Conservation (phyloP, 2,888 invertebrate genomes). For the Drosophila seclusa region DNA sequence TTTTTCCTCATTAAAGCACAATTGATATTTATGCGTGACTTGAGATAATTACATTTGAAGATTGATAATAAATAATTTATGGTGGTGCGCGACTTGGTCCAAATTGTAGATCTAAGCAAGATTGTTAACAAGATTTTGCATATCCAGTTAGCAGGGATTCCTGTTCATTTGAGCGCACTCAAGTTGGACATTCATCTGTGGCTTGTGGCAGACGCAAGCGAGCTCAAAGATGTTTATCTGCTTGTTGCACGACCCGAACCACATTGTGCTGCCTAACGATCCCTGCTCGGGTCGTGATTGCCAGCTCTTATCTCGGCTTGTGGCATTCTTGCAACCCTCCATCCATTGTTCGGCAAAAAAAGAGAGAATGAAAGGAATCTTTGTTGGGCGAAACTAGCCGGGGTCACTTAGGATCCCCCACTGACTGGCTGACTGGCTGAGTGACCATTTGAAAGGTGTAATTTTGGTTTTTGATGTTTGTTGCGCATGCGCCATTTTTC, state of each 20-base stretch:
- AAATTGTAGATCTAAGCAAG: slow-evolving; percentile 42
- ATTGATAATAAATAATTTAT: slow-evolving; percentile 24
- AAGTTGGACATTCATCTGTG: slow-evolving; percentile 48
- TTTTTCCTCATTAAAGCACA: slow-evolving; percentile 72
- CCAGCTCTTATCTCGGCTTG: slow-evolving; percentile 74
- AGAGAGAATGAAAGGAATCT: slow-evolving; percentile 39
- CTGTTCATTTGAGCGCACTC: slow-evolving; percentile 60
- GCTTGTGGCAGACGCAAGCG: slow-evolving; percentile 73
- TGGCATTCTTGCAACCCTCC: slow-evolving; percentile 70
- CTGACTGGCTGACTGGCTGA: slow-evolving; percentile 25
- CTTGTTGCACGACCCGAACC: slow-evolving; percentile 28
- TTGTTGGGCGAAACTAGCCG: slow-evolving; percentile 65
- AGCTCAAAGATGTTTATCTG: slow-evolving; percentile 63
- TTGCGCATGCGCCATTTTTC: slow-evolving; percentile 42
- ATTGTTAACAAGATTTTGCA: slow-evolving; percentile 69
- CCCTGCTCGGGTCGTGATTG: slow-evolving; percentile 52
- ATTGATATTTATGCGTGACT: slow-evolving; percentile 73
- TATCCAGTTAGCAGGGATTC: slow-evolving; percentile 48
- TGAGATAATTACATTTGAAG: slow-evolving; percentile 15
- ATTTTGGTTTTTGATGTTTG: slow-evolving; percentile 65
- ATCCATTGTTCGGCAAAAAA: slow-evolving; percentile 43
- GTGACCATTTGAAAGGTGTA: slow-evolving; percentile 80
- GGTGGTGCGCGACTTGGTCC: slow-evolving; percentile 28
- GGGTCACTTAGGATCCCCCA: slow-evolving; percentile 54
- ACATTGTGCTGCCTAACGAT: slow-evolving; percentile 60